Evolutionary conservation across 2,113 vertebrate genomes (phyloP).

Genomic region (Ursus arctos): DNA sequence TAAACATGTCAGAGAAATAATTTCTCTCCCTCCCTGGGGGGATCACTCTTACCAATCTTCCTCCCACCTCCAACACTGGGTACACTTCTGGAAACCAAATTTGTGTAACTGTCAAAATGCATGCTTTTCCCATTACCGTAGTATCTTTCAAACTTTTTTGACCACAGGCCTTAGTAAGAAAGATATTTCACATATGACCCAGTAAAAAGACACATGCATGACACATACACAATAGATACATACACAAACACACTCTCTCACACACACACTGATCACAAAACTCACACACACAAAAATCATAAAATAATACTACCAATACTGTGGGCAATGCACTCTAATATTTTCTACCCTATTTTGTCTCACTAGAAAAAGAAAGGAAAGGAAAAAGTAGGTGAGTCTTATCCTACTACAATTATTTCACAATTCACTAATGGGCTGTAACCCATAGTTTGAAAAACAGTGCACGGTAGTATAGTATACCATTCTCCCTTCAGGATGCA

Average conservation of each 20-base stretch:
- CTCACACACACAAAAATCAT: background rate
- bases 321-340: background rate
- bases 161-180: background rate
- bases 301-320: background rate
- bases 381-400: background rate
- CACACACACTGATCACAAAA: background rate
- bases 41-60: background rate
- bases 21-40: background rate
- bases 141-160: slow-evolving; percentile 39
- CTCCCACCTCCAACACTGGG: background rate
- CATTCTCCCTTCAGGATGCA: slow-evolving; percentile 6
- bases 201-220: background rate
- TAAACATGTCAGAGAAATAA: slow-evolving; percentile 54
- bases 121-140: background rate
- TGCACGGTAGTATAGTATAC: background rate
- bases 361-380: background rate
- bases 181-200: background rate
- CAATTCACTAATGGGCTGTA: background rate
- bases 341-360: slow-evolving; percentile 49
- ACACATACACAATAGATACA: background rate
- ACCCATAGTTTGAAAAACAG: slow-evolving; percentile 35
- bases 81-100: background rate
- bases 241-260: background rate
- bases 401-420: slow-evolving; percentile 46
- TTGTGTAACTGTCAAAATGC: slow-evolving; percentile 1